A percentile compares a stretch with the other conserved stretches of the same genome.
Evolutionary conservation across 2,113 vertebrate genomes (phyloP).

Genomic region (Rhabdomys dilectus): DNA sequence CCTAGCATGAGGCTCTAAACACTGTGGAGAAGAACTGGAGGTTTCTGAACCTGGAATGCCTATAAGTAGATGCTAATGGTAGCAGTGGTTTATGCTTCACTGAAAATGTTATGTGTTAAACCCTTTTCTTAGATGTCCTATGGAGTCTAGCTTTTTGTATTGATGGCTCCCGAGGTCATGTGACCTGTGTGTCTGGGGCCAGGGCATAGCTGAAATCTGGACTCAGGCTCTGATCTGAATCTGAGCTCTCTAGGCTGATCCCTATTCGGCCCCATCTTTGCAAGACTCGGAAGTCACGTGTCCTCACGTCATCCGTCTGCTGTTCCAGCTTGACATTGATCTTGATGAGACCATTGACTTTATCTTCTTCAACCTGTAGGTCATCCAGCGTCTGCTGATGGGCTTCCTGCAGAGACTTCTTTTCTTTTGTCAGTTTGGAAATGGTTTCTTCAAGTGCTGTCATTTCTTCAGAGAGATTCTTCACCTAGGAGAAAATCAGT

Average conservation of each 20-base stretch:
- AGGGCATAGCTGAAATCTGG: neutral
- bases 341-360: conserved; percentile 90
- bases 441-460: conserved; percentile 89
- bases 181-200: too few species aligned
- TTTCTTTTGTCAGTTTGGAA: conserved; percentile 91
- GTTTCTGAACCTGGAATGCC: neutral
- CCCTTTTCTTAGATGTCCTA: neutral
- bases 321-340: conserved; percentile 90
- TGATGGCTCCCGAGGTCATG: neutral
- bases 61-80: neutral
- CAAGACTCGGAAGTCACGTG: fast-evolving
- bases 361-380: conserved; percentile 91
- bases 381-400: conserved; percentile 91
- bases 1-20: neutral
- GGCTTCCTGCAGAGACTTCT: conserved; percentile 90
- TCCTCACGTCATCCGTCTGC: conserved; percentile 89
- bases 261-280: neutral
- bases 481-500: conserved; percentile 85
- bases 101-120: neutral
- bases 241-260: neutral
- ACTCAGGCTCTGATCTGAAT: neutral
- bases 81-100: neutral
- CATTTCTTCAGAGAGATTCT: conserved; percentile 92
- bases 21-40: neutral
- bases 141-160: fast-evolving